These are phyloP conservation scores for Montifringilla adamsi DNA, from an alignment of 2,113 vertebrate genomes.

Conservation along the genomic window DNA sequence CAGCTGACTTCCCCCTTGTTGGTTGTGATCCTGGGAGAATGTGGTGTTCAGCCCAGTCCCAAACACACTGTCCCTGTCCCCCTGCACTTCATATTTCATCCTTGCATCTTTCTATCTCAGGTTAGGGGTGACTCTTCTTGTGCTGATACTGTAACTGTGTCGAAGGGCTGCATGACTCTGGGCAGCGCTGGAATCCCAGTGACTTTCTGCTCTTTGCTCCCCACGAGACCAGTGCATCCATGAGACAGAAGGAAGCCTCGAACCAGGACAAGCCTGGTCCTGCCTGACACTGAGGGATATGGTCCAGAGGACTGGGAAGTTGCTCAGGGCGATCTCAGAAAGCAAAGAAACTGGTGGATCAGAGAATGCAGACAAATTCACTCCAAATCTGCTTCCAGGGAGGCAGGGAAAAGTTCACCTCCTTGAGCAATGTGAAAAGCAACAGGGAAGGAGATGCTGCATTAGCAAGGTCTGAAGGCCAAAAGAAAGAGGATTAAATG, in stretches of 20 bases:
- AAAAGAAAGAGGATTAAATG: background rate
- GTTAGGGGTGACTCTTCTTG: too few relatives aligned
- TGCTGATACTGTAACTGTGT: too few relatives aligned
- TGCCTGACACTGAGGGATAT: background rate
- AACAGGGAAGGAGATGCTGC: background rate
- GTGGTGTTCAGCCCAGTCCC: background rate
- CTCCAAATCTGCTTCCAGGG: background rate
- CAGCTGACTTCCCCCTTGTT: background rate
- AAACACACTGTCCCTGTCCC: fast-evolving
- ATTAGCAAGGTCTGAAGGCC: background rate
- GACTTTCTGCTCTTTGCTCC: background rate
- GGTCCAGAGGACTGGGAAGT: background rate
- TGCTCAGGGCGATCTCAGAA: conserved; percentile 10
- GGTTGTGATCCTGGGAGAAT: background rate
- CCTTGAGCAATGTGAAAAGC: background rate
- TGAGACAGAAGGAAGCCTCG: background rate
- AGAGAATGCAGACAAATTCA: background rate
- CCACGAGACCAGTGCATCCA: background rate
- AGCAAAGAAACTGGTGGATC: background rate
- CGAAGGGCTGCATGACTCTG: fast-evolving
- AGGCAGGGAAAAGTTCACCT: background rate
- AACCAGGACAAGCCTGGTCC: background rate
- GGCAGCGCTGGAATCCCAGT: background rate
- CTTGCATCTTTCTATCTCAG: background rate
- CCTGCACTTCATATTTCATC: background rate